phyloP scores from a whole-genome alignment of 2,797 vertebrate genomes.

The Pitangus sulphuratus region DNA sequence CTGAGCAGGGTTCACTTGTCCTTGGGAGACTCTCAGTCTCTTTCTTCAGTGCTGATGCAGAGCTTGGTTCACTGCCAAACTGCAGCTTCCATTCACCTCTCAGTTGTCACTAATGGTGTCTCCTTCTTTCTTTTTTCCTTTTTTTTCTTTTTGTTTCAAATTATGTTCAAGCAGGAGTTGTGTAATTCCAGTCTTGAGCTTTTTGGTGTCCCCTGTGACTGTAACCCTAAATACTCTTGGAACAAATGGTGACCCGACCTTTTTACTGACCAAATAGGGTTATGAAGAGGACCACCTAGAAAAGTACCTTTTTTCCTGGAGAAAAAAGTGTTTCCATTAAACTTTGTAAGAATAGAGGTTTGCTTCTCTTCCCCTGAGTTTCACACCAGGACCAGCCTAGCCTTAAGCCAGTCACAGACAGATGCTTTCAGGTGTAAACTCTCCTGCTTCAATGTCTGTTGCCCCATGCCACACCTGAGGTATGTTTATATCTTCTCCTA shows the following conservation, averaged over 20 bases:
- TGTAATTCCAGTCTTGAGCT: neutral
- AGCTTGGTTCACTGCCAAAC: neutral
- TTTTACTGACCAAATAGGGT: neutral
- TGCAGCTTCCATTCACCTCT: neutral
- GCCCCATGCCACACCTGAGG: neutral
- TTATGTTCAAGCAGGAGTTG: neutral
- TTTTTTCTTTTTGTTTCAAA: neutral
- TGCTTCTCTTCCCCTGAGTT: neutral
- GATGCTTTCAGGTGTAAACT: neutral
- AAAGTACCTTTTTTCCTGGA: neutral
- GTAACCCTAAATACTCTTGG: neutral
- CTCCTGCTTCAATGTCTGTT: accelerated
- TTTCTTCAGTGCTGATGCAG: neutral
- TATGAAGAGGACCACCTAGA: neutral
- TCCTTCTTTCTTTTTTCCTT: neutral
- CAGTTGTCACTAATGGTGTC: neutral
- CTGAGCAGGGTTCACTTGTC: accelerated
- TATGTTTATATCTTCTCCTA: neutral
- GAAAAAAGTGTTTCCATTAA: neutral
- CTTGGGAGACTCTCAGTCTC: neutral
- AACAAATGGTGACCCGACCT: neutral
- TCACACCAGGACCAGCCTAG: neutral
- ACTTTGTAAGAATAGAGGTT: neutral
- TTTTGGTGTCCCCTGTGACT: neutral
- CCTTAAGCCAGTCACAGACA: accelerated